Evolutionary conservation across 2,113 vertebrate genomes (phyloP).

Genomic region (Thunnus maccoyii): DNA sequence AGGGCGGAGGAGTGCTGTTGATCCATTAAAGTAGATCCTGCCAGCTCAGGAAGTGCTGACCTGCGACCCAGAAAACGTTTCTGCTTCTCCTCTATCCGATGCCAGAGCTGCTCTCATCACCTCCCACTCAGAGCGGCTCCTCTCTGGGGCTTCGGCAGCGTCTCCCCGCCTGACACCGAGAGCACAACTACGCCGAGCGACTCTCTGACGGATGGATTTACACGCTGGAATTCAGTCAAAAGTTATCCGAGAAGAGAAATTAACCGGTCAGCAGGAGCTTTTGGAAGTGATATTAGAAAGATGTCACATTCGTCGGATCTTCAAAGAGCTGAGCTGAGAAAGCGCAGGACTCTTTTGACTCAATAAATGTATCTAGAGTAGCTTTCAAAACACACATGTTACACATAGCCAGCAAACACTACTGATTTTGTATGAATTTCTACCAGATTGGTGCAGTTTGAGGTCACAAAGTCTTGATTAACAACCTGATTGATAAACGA

Average conservation of each 20-base stretch:
- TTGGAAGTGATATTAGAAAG: not conserved
- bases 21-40: conserved; percentile 7
- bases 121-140: conserved; percentile 29
- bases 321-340: too few relatives aligned
- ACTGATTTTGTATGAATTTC: too few relatives aligned
- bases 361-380: too few relatives aligned
- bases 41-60: conserved; percentile 30
- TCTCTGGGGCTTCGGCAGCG: not conserved
- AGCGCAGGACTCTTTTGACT: too few relatives aligned
- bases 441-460: too few relatives aligned
- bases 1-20: not conserved
- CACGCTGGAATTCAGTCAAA: not conserved
- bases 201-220: not conserved
- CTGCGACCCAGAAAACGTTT: conserved; percentile 31
- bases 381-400: too few relatives aligned
- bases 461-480: too few relatives aligned
- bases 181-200: not conserved
- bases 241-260: not conserved
- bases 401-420: too few relatives aligned
- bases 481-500: too few relatives aligned
- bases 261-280: not conserved
- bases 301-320: too few relatives aligned
- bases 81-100: not conserved
- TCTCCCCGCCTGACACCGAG: not conserved
- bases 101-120: conserved; percentile 40